Percentiles rank a stretch among this genome's conserved stretches.
Evolutionary conservation across 2,113 vertebrate genomes (phyloP).

Genomic region (Colius striatus): DNA sequence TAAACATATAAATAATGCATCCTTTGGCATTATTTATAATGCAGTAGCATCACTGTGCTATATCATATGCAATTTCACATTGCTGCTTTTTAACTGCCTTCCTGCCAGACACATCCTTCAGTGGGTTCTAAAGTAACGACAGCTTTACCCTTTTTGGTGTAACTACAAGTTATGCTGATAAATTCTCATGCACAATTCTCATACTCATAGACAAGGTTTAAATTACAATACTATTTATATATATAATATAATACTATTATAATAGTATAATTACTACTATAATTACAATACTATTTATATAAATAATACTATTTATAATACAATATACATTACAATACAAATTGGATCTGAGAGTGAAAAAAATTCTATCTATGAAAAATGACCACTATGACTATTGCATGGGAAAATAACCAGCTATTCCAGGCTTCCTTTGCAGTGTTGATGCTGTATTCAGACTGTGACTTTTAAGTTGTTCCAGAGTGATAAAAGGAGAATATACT

Average conservation of each 20-base stretch:
- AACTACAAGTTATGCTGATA: neutral
- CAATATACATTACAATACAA: neutral
- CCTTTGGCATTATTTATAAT: conserved; percentile 79
- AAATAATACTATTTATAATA: neutral
- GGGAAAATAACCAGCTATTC: neutral
- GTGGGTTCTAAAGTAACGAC: neutral
- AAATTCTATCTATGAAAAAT: neutral
- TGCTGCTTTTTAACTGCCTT: conserved; percentile 70
- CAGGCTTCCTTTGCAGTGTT: neutral
- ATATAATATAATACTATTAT: too few species aligned
- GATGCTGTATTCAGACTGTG: neutral
- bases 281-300: neutral
- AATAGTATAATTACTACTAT: too few species aligned
- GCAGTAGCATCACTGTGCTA: conserved; percentile 75
- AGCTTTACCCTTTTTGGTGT: neutral
- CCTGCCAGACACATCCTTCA: conserved; percentile 12
- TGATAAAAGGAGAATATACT: neutral
- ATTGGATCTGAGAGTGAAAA: neutral
- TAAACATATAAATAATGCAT: conserved; percentile 85
- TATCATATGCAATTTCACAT: conserved; percentile 70
- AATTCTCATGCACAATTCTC: neutral
- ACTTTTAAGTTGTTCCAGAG: neutral
- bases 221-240: neutral
- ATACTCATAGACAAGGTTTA: neutral
- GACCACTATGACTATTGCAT: neutral